Evolutionary conservation across 2,888 invertebrate genomes (phyloP), one percentile per base, ranked within the genome.

Genomic region (Hydrotaea diabolus): DNA sequence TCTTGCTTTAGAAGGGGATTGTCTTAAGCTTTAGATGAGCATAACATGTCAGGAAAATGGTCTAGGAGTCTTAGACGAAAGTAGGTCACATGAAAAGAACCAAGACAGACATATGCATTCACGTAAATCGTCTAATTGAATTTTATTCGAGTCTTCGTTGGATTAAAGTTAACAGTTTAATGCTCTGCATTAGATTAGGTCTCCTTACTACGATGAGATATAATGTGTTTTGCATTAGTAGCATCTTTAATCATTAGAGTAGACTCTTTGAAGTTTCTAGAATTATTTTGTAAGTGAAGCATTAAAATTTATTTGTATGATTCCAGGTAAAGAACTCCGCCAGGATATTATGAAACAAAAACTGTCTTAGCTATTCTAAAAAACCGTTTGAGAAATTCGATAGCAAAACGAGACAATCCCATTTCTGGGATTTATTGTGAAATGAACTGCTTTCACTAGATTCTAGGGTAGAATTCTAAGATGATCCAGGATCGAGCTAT

Each of bases 121-220:
- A 62, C 62, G 15, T 17, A 62, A 8, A 39, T 31, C 5, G 31
- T n/a, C 62, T 76, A 76, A 76, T 76, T 76, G 64, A 76, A 49
- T 31, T 64, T 64, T 46, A 76, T 76, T 39, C 17, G 49, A 46
- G n/a, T 49, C 23, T 31, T 2, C n/a, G 39, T 31, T 2, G 39
- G 0, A 0, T 49, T 72, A 17, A 55, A 72, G 13, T n/a, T 0
- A 72, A 72, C 19, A 53, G 53, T 53, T 49, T 55, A 49, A 53
- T 55, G n/a, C n/a, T n/a, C 49, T 26, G 31, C 26, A 72, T 21
- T 53, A 53, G 49, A 31, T 31, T n/a, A n/a, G 36, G 19, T 11
- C 31, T 39, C 3, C 53, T 17, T 53, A 53, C 26, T 31, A 26
- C 31, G 31, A n/a, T 43, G 49, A 13, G 15, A 0, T 49, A 1